A percentile compares a stretch with the other conserved stretches of the same genome.
Evolutionary conservation across 2,797 vertebrate species (phyloP).

Genomic region (Eulemur mongoz): DNA sequence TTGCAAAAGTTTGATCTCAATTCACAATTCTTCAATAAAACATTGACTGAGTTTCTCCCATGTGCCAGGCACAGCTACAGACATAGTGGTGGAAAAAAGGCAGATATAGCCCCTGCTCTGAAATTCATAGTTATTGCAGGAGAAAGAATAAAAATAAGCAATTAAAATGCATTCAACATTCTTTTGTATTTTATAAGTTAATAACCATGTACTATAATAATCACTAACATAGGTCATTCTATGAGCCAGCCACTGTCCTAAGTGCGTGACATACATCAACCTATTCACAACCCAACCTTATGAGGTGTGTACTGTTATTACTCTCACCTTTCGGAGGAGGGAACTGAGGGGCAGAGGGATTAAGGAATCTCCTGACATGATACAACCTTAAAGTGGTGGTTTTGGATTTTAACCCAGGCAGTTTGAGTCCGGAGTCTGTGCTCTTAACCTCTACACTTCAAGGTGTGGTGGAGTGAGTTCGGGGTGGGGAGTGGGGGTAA

Average conservation of each 20-base stretch:
- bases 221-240: background rate
- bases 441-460: background rate
- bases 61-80: background rate
- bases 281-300: background rate
- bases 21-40: background rate
- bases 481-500: too few species aligned
- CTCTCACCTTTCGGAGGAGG: background rate
- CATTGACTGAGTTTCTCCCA: background rate
- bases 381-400: background rate
- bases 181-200: background rate
- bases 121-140: background rate
- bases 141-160: background rate
- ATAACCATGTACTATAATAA: background rate
- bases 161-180: background rate
- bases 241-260: background rate
- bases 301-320: background rate
- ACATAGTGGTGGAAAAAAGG: background rate
- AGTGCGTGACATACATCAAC: background rate
- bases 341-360: background rate
- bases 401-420: background rate
- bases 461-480: too few species aligned
- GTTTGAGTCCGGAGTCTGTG: background rate
- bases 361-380: background rate
- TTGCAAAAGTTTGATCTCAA: background rate
- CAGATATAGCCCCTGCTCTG: background rate